A percentile compares a stretch with the other conserved stretches of the same genome.
Evolutionary conservation across 2,888 invertebrate species (phyloP).

Genomic region (Trissolcus brochymenae): DNA sequence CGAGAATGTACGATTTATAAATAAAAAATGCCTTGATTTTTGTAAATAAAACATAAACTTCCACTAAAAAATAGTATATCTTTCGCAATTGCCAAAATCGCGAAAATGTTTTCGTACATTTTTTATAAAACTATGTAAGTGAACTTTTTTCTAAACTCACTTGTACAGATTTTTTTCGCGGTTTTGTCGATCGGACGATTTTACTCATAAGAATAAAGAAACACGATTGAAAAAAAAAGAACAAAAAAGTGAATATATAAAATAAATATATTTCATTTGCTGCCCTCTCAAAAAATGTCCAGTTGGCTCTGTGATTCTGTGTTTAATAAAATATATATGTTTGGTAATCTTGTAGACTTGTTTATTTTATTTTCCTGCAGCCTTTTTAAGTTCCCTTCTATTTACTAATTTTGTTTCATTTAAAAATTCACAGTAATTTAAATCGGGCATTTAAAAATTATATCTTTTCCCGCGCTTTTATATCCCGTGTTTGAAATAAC

Average conservation of each 20-base stretch:
- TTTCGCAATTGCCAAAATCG: constrained; percentile 58
- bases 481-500: no score
- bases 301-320: constrained; percentile 76
- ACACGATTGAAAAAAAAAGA: constrained; percentile 23
- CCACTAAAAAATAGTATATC: constrained; percentile 61
- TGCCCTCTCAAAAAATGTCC: constrained; percentile 72
- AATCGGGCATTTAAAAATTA: no score
- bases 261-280: constrained; percentile 60
- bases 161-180: constrained; percentile 62
- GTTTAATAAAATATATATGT: constrained; percentile 72
- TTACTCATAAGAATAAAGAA: constrained; percentile 23
- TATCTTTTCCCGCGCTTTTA: no score
- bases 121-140: constrained; percentile 62
- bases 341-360: constrained; percentile 61
- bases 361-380: no score
- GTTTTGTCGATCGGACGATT: constrained; percentile 55
- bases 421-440: no score
- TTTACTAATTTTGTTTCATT: no score
- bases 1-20: constrained; percentile 66
- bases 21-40: constrained; percentile 72
- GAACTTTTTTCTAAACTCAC: constrained; percentile 64
- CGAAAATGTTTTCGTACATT: constrained; percentile 63
- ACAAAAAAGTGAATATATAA: constrained; percentile 58
- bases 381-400: no score
- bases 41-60: constrained; percentile 74